Evolutionary conservation across 2,888 invertebrate genomes (phyloP).

Genomic region (Prosopocoilus inquinatus): DNA sequence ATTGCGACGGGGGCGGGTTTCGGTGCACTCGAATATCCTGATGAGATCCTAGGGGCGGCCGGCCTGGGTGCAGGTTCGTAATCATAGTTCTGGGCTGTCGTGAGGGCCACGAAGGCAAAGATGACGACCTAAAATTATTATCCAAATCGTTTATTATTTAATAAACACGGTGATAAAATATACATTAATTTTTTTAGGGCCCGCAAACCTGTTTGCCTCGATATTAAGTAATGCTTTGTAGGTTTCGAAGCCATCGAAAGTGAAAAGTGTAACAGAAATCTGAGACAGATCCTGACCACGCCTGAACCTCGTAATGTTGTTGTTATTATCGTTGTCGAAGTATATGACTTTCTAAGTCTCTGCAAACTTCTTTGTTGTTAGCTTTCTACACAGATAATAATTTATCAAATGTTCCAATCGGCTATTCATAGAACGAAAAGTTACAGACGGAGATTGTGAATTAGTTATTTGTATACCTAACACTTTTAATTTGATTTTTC

Average conservation of each 20-base stretch:
- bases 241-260: conserved; percentile 30
- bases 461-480: too few species aligned
- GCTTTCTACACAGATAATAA: neutral
- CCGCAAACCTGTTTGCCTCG: too few species aligned
- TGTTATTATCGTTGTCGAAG: neutral
- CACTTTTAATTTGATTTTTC: too few species aligned
- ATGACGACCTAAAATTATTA: conserved; percentile 19
- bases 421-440: too few species aligned
- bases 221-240: too few species aligned
- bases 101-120: conserved; percentile 45
- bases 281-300: conserved; percentile 10
- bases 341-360: neutral
- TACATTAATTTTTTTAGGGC: too few species aligned
- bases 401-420: neutral
- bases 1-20: conserved; percentile 71
- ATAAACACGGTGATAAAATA: too few species aligned
- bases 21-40: conserved; percentile 44
- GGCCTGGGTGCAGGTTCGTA: conserved; percentile 51
- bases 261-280: conserved; percentile 17
- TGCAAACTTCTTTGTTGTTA: neutral
- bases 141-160: neutral
- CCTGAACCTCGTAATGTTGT: conserved; percentile 2
- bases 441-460: too few species aligned
- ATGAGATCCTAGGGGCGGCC: neutral
- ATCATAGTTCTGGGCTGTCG: conserved; percentile 55